These are phyloP conservation scores for Dicrurus megarhynchus DNA, from an alignment of 2,113 vertebrate genomes.

Conservation along the genomic window DNA sequence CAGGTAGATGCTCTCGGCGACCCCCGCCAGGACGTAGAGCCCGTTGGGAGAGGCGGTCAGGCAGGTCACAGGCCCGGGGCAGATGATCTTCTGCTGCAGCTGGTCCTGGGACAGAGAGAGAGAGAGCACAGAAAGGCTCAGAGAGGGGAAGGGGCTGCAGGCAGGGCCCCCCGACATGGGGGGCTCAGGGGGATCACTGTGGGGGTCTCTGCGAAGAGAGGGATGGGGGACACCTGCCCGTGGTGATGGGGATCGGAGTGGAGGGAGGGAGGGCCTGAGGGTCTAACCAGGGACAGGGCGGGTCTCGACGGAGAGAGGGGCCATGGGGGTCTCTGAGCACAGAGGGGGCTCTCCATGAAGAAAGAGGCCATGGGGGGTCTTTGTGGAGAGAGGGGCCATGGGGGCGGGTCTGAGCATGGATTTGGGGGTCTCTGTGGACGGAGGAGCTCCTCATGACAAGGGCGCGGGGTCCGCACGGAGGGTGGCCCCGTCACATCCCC, in stretches of 20 bases:
- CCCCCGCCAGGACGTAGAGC: conserved; percentile 86
- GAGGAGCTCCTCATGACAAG: background rate
- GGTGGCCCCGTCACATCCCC: background rate
- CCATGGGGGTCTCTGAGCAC: background rate
- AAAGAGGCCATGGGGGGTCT: too few species aligned
- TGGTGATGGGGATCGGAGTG: background rate
- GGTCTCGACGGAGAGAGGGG: background rate
- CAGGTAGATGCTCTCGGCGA: conserved; percentile 87
- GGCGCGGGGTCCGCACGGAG: rapidly evolving
- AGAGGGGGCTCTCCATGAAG: background rate
- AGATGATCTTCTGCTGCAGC: conserved; percentile 96
- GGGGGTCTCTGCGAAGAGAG: background rate
- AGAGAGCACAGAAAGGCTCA: background rate
- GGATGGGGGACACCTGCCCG: background rate
- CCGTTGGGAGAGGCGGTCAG: conserved; percentile 85
- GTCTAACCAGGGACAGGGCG: background rate
- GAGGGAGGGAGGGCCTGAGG: background rate
- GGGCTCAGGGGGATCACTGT: background rate
- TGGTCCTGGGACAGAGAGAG: conserved; percentile 81
- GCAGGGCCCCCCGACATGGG: rapidly evolving
- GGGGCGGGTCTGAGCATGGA: background rate
- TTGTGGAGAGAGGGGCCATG: background rate
- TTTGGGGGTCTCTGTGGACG: background rate
- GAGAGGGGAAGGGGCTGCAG: background rate
- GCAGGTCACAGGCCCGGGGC: conserved; percentile 90